These are phyloP conservation scores for Drosophila pseudotakahashii DNA, from an alignment of 2,888 invertebrate species.

Conservation along the genomic window DNA sequence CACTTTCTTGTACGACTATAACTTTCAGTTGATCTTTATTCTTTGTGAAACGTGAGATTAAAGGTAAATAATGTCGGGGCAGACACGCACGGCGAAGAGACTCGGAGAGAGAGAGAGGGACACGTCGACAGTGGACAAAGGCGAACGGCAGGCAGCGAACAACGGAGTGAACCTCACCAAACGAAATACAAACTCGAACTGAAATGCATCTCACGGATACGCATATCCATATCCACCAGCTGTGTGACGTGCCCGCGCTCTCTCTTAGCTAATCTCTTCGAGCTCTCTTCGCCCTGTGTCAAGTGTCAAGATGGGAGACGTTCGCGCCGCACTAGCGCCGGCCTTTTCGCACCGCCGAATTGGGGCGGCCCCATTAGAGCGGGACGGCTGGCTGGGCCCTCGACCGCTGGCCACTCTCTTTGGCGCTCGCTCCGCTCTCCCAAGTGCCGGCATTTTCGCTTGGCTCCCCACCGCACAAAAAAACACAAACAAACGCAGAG, in stretches of 20 bases:
- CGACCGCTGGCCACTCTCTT: constrained; percentile 8
- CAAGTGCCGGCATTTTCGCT: constrained; percentile 71
- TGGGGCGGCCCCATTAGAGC: constrained; percentile 35
- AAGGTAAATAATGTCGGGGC: constrained; percentile 38
- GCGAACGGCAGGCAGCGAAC: constrained; percentile 19
- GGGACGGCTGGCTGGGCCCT: constrained; percentile 48
- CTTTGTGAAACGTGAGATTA: constrained; percentile 3
- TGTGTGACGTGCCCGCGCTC: constrained; percentile 30
- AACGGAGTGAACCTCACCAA: constrained; percentile 79
- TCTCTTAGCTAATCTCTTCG: constrained; percentile 37
- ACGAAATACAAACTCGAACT: constrained; percentile 81
- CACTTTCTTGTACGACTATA: constrained; percentile 35
- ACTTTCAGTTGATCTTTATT: constrained; percentile 37
- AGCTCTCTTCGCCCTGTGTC: constrained; percentile 35
- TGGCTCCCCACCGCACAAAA: constrained; percentile 38
- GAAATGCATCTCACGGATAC: constrained; percentile 48
- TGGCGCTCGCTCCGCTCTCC: constrained; percentile 4
- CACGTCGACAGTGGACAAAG: constrained; percentile 69
- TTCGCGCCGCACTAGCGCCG: constrained; percentile 10
- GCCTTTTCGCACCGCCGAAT: constrained; percentile 41
- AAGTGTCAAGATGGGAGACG: constrained; percentile 49
- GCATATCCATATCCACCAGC: constrained; percentile 41
- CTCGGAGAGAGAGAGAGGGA: constrained; percentile 32
- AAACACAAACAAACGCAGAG: constrained; percentile 45
- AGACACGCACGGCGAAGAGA: constrained; percentile 53